phyloP scores from a whole-genome alignment of 2,888 invertebrate species.

The Stenurella melanura region DNA sequence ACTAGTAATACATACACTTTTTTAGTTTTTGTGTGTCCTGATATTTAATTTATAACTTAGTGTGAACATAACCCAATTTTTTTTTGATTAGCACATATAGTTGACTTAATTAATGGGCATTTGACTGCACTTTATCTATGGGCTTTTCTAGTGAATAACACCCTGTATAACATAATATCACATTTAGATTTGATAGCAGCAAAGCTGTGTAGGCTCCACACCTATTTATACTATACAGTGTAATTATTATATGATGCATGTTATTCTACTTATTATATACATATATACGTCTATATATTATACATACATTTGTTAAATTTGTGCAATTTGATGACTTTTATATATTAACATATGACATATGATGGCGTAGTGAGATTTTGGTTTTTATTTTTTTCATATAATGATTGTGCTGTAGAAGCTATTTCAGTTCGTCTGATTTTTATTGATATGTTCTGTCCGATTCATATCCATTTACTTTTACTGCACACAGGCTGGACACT shows the following conservation, averaged over 20 bases:
- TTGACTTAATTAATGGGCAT: conserved; percentile 44
- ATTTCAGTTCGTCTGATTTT: conserved; percentile 66
- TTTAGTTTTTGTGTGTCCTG: conserved; percentile 20
- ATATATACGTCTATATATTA: conserved; percentile 39
- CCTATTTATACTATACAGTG: conserved; percentile 63
- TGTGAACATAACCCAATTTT: conserved; percentile 38
- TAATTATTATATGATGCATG: conserved; percentile 70
- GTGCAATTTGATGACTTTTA: conserved; percentile 69
- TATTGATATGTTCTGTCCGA: conserved; percentile 68
- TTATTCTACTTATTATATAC: conserved; percentile 44
- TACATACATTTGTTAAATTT: conserved; percentile 60
- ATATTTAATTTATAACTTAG: conserved; percentile 38
- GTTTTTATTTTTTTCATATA: conserved; percentile 63
- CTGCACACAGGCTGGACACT: conserved; percentile 45
- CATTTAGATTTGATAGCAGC: conserved; percentile 69
- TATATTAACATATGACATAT: conserved; percentile 66
- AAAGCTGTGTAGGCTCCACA: conserved; percentile 68
- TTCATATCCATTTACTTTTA: conserved; percentile 68
- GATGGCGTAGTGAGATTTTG: conserved; percentile 69
- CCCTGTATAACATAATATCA: conserved; percentile 60
- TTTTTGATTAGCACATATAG: conserved; percentile 48
- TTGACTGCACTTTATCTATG: conserved; percentile 62
- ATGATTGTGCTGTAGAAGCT: conserved; percentile 71
- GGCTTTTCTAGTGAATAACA: conserved; percentile 67
- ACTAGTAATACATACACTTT: conserved; percentile 15